Conservation (phyloP, 2,797 vertebrate genomes). For the Amniataba percoides region DNA sequence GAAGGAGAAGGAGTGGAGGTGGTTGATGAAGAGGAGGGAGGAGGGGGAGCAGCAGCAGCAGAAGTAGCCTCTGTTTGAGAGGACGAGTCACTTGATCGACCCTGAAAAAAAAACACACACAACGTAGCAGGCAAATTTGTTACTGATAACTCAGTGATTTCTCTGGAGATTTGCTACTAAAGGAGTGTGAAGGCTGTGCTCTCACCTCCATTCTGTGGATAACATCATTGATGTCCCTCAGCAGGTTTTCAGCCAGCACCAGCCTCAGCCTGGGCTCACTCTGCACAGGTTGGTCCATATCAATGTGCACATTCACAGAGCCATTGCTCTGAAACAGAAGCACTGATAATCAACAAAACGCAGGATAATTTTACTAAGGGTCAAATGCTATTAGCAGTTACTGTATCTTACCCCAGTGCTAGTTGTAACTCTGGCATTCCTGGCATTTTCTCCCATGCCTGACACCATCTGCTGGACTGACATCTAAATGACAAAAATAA, state of each 20-base stretch:
- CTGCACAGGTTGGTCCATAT: slow-evolving; percentile 90
- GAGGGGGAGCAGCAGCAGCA: slow-evolving; percentile 55
- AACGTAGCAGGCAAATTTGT: background rate
- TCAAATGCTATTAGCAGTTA: too few relatives aligned
- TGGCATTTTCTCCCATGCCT: slow-evolving; percentile 83
- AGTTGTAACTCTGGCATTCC: slow-evolving; percentile 85
- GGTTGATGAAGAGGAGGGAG: slow-evolving; percentile 77
- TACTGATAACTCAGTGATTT: background rate
- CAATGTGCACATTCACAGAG: slow-evolving; percentile 94
- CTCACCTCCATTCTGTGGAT: slow-evolving; percentile 91
- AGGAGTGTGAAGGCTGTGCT: background rate
- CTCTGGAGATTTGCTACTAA: background rate
- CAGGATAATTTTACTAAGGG: background rate
- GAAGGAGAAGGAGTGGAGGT: slow-evolving; percentile 83
- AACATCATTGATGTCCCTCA: slow-evolving; percentile 89
- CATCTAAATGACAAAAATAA: slow-evolving; percentile 76
- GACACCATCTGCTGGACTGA: slow-evolving; percentile 89
- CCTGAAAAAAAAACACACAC: slow-evolving; percentile 65
- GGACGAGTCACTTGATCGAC: slow-evolving; percentile 70
- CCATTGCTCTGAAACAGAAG: slow-evolving; percentile 83
- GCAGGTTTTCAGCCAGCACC: slow-evolving; percentile 91
- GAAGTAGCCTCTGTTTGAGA: slow-evolving; percentile 72
- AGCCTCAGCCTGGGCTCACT: slow-evolving; percentile 92
- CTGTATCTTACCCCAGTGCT: slow-evolving; percentile 84
- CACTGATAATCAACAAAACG: slow-evolving; percentile 18